Percentiles rank a stretch among this genome's conserved stretches.
These are phyloP conservation scores for Fringilla coelebs DNA, from an alignment of 2,797 vertebrate species.

Conservation along the genomic window DNA sequence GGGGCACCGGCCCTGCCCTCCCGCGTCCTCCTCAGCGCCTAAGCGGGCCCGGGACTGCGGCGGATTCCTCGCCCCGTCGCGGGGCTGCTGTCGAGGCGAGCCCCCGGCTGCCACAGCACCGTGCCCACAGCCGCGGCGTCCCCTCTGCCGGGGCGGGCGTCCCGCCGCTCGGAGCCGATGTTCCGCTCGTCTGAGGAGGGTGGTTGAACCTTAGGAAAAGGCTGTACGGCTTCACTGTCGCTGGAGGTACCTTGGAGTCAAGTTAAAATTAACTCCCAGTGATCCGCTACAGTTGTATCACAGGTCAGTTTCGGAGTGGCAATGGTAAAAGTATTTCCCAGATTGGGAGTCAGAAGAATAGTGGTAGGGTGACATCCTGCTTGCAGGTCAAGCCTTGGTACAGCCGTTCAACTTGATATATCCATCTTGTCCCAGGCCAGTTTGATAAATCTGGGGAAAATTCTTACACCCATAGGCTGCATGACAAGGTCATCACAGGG, in stretches of 20 bases:
- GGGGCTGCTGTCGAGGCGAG: not conserved
- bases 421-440: rapidly evolving
- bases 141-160: not conserved
- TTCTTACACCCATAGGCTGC: not conserved
- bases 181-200: not conserved
- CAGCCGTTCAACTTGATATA: not conserved
- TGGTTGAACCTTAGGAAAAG: not conserved
- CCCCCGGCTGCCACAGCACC: rapidly evolving
- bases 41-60: too few species aligned
- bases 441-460: not conserved
- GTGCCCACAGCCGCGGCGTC: rapidly evolving
- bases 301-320: rapidly evolving
- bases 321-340: not conserved
- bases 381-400: not conserved
- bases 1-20: not conserved
- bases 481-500: too few species aligned
- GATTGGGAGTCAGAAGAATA: not conserved
- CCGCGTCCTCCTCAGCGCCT: not conserved
- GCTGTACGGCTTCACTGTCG: too few species aligned
- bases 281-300: rapidly evolving
- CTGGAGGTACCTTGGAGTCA: rapidly evolving
- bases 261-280: rapidly evolving
- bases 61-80: not conserved
- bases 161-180: rapidly evolving
- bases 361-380: not conserved